These are phyloP conservation scores for Mus musculus DNA, from an alignment of 2,113 vertebrate genomes.

Conservation along the genomic window GRCm39 chr16:43684501-43685000, in stretches of 20 bases:
- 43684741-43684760: neutral
- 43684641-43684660: neutral
- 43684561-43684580: slow-evolving; percentile 16
- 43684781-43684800: neutral
- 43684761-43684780: neutral
- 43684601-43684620: slow-evolving; percentile 27
- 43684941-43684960: slow-evolving; percentile 27
- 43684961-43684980: slow-evolving; percentile 40
- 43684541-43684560: slow-evolving; percentile 42
- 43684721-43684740: neutral
- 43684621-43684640: neutral
- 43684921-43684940: slow-evolving; percentile 13
- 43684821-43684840: neutral
- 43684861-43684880: neutral
- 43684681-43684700: neutral
- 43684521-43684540: neutral
- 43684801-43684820: neutral
- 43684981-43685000: slow-evolving; percentile 51
- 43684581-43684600: neutral
- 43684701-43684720: slow-evolving; percentile 49
- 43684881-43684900: neutral
- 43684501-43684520: slow-evolving; percentile 22
- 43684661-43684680: neutral
- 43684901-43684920: neutral
- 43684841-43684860: neutral